A percentile compares a stretch with the other conserved stretches of the same genome.
Evolutionary conservation across 2,797 vertebrate species (phyloP).

Genomic region (Malurus leucopterus): DNA sequence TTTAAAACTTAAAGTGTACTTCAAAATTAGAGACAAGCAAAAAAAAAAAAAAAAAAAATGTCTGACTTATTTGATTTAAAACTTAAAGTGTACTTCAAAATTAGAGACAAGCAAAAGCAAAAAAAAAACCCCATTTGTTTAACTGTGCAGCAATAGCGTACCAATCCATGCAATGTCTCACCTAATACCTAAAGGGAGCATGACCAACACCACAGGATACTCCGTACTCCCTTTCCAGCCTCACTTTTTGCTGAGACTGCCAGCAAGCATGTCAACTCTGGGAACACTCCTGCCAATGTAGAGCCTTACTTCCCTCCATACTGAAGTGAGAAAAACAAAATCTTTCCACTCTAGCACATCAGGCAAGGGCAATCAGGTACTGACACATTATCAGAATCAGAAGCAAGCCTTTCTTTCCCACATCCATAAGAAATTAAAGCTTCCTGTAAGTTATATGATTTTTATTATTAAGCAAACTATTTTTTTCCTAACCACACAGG

Average conservation of each 20-base stretch:
- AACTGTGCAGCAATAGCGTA: neutral
- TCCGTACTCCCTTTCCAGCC: neutral
- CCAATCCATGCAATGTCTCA: neutral
- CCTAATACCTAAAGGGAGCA: neutral
- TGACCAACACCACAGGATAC: neutral
- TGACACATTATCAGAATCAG: neutral
- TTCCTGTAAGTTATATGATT: rapidly evolving
- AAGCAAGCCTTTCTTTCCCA: neutral
- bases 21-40: neutral
- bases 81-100: neutral
- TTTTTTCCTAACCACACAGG: neutral
- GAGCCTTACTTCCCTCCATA: neutral
- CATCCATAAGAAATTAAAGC: neutral
- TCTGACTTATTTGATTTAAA: neutral
- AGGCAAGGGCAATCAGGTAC: neutral
- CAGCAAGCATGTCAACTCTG: neutral
- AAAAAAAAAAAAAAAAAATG: neutral
- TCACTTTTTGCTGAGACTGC: neutral
- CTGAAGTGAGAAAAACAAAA: neutral
- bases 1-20: neutral
- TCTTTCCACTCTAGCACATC: neutral
- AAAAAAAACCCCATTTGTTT: neutral
- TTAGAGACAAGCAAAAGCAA: neutral
- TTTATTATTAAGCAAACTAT: neutral
- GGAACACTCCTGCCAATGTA: neutral